These are phyloP conservation scores for Escarpia spicata DNA, from an alignment of 2,888 invertebrate species.

Conservation along the genomic window DNA sequence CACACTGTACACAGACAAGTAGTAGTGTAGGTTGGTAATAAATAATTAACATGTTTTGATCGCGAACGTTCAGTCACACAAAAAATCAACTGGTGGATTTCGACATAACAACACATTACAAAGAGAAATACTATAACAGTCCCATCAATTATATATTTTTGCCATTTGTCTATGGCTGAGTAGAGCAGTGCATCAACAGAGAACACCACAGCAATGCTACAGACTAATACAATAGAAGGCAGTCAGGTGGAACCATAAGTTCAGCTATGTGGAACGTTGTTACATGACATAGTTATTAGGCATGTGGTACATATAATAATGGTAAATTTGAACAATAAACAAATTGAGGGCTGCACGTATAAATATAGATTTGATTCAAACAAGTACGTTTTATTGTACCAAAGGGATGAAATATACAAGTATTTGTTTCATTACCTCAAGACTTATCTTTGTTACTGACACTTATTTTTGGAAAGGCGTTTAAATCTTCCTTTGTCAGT, in stretches of 20 bases:
- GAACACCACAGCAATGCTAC: neutral
- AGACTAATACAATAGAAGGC: neutral
- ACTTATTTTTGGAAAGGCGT: neutral
- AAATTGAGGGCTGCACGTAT: neutral
- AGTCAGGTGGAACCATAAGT: neutral
- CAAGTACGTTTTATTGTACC: neutral
- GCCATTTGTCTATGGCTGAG: neutral
- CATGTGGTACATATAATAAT: neutral
- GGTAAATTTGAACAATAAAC: neutral
- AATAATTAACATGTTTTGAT: slow-evolving; percentile 5
- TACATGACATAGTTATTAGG: neutral
- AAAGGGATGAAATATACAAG: neutral
- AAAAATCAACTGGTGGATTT: neutral
- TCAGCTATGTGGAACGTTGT: neutral
- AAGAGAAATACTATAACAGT: neutral
- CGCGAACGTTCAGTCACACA: neutral
- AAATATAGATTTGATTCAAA: neutral
- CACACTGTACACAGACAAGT: neutral
- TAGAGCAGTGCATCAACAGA: neutral
- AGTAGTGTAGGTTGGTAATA: neutral
- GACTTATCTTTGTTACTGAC: neutral
- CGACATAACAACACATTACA: neutral
- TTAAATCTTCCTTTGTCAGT: neutral
- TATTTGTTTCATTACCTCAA: no score
- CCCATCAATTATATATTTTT: slow-evolving; percentile 2